Percentiles rank a stretch among this genome's conserved stretches.
phyloP scores from a whole-genome alignment of 2,888 invertebrate species.

The Ommatoiulus sabulosus region DNA sequence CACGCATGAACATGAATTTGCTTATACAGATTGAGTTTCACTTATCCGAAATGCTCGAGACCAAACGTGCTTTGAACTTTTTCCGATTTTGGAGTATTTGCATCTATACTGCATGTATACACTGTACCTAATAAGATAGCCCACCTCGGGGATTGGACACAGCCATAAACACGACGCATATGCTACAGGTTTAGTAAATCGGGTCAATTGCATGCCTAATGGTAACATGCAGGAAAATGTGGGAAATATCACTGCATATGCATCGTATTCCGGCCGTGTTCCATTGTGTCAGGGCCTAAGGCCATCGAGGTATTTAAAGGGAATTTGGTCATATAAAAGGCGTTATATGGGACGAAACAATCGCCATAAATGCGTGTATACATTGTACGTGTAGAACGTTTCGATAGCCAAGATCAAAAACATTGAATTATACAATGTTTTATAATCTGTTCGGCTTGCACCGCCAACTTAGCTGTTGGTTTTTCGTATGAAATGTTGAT shows the following conservation, averaged over 20 bases:
- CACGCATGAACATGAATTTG: no score
- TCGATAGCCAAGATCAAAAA: neutral
- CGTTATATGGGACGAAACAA: no score
- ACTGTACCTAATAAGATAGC: no score
- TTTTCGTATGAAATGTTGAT: conserved; percentile 19
- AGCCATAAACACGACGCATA: no score
- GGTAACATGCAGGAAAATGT: neutral
- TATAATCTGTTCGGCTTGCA: neutral
- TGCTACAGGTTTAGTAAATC: neutral
- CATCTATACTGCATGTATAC: no score
- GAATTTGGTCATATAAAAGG: neutral
- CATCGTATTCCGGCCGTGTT: neutral
- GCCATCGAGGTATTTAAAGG: neutral
- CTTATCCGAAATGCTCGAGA: no score
- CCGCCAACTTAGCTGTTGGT: conserved; percentile 38
- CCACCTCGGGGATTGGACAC: no score
- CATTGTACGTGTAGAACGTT: neutral
- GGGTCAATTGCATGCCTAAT: neutral
- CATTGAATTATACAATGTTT: conserved; percentile 26
- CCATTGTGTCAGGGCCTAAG: neutral
- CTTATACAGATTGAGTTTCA: no score
- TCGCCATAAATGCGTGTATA: no score
- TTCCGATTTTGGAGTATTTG: no score
- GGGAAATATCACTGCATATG: neutral
- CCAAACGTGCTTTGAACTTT: no score